Evolutionary conservation across 2,113 vertebrate species (phyloP), one percentile per base, ranked within the genome.

Genomic region (Strix aluco): DNA sequence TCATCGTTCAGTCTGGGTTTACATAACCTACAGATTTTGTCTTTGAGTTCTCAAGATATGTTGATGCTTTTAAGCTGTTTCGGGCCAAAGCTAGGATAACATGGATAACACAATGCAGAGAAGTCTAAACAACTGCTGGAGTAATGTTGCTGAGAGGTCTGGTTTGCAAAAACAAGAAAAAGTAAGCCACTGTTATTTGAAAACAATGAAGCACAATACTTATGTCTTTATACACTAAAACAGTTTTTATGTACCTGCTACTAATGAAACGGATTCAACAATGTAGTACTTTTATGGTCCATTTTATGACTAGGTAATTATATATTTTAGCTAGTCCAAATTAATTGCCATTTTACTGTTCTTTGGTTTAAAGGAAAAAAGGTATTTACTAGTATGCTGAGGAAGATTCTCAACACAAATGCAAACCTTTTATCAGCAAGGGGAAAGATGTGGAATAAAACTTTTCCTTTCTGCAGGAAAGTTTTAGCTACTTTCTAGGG

Each of bases 221-320:
- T 72, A 20, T 2, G 4, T 67, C 46, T 94, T 87, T 86, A 80
- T 89, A 92, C 59, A 81, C 79, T 87, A 62, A 96, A 95, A 11
- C 51, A 86, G 38, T 86, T 88, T 89, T 96, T 61, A 86, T 91
- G 82, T 87, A 88, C 67, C 44, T 91, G 73, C 52, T 91, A 34
- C 61, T 95, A 94, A 94, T 84, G 93, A 86, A 94, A 88, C 66
- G 71, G 44, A 95, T 97, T 94, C 82, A 90, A 94, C 81, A 92
- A 61, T 85, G 70, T 70, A 88, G 86, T 90, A 78, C 84, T 95
- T 97, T 97, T 96, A 96, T 84, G 81, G 93, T 81, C 91, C 61
- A 81, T 96, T 97, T 96, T 97, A 96, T 95, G 90, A 86, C 44
- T 91, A 94, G 47, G 63, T 94, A 97, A 97, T 97, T 95, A 93